Evolutionary conservation across 92 coral and sea anemone species (phyloP), one percentile per base, ranked within the genome.

Genomic region (Epizoanthus scotinus): DNA sequence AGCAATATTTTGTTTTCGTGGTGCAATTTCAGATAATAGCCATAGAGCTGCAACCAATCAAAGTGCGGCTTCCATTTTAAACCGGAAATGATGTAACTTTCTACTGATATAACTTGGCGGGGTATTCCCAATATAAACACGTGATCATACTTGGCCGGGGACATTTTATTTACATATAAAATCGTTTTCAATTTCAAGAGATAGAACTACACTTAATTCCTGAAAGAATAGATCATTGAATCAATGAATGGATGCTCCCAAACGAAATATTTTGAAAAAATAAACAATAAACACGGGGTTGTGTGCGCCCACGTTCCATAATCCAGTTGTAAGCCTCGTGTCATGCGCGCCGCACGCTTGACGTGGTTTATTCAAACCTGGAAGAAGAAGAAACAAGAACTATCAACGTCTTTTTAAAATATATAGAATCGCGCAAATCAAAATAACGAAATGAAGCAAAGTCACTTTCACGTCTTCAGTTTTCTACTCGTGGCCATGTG

Each of bases 21-120:
- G 90, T 75, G 86, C 86, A 86, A 86, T 84, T 10, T 58, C 70
- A 78, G 78, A 79, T 21, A 49, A 85, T 61, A 62, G 66, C 26
- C 14, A 15, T 31, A 21, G 20, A 24, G 18, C 17, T 31, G 14
- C 19, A 36, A 36, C 90, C 90, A 86, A 86, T 86, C 90, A 86
- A 21, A 56, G 42, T 47, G 49, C 44, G 24, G 38, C 47, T 52
- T 84, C 2, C 29, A n/a, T n/a, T n/a, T n/a, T 13, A 5, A 40
- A 40, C 17, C 49, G 70, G 69, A 79, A 65, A 79, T 70, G 81
- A 71, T 64, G 85, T 54, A 84, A 79, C 80, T 50, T n/a, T 18
- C 13, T 22, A 40, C n/a, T n/a, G n/a, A n/a, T n/a, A n/a, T n/a
- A 44, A 42, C 18, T 73, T 74, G 67, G 49, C 60, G 88, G 71